Base-by-base conservation (phyloP, 2,888 invertebrate species). In the Drosophila subquinaria region DNA sequence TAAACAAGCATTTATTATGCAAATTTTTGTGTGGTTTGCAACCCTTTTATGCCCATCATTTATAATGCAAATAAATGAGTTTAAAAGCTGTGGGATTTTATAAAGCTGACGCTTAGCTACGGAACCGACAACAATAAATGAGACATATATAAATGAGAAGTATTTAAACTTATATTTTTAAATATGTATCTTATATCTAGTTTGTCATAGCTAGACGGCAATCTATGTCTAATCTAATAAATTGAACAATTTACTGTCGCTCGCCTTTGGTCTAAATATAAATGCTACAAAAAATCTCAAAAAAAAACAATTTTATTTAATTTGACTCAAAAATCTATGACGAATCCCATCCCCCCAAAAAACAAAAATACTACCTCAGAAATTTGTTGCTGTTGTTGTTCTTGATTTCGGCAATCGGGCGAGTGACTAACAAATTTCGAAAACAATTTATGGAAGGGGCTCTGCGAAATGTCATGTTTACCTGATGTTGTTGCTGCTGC, bases 1-100 rank as follows among this genome's bases (percentile, higher is more conserved):
- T 36, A 33, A 23, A 4, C 45, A n/a, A 45, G 56, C 70, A 73
- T 88, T 86, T 79, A 62, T 70, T 89, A 86, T 86, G 79, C 76
- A 76, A 82, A 85, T 85, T 67, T 64, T 53, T 23, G 42, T 43
- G 42, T 36, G 53, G 17, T 51, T 65, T 51, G 23, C 50, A 47
- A 75, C 69, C 64, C 69, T 75, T 74, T 73, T 35, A 23, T 27
- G 33, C 20, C 15, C 40, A 57, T 36, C 43, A 69, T 76, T 74
- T 65, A 42, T 75, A 69, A 75, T 75, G 60, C 43, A 69, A 74
- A 74, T 53, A 61, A 53, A 74, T 69, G 45, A 57, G 60, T n/a
- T 60, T 40, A 48, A 48, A 30, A 20, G 45, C 11, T 47, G 59
- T 38, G 65, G 63, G 63, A 65, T 59, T 53, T 59, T n/a, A 38